Percentiles rank a stretch among this genome's conserved stretches.
Evolutionary conservation across 2,113 vertebrate genomes (phyloP).

Genomic region (Zosterops lateralis): DNA sequence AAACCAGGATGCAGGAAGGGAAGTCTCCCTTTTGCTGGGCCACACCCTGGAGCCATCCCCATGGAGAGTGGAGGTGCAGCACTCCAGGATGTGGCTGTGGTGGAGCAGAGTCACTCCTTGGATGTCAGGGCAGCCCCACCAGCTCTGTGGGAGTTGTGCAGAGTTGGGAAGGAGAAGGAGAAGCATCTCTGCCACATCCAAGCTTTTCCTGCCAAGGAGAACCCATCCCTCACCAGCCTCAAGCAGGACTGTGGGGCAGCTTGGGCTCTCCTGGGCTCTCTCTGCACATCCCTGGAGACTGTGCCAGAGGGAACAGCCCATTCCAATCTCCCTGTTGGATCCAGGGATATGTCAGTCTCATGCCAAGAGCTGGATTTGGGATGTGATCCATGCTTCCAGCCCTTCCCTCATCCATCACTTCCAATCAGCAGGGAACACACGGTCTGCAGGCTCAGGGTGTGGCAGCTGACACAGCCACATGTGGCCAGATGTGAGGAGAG

Average conservation of each 20-base stretch:
- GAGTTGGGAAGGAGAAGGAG: not conserved
- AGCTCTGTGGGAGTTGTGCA: not conserved
- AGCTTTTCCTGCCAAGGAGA: not conserved
- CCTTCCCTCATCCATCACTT: not conserved
- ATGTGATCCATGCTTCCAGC: accelerated
- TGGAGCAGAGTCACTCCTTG: accelerated
- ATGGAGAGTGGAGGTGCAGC: not conserved
- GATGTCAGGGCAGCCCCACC: no score
- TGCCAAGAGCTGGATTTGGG: not conserved
- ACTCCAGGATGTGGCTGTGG: not conserved
- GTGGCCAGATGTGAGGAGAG: not conserved
- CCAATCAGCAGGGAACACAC: not conserved
- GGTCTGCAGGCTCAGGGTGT: not conserved
- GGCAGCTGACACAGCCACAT: not conserved
- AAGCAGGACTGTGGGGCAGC: accelerated
- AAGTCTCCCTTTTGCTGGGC: accelerated
- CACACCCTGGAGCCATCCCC: accelerated
- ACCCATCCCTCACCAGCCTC: accelerated
- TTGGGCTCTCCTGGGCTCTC: not conserved
- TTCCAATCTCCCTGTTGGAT: accelerated
- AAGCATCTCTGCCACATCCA: not conserved
- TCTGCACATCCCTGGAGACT: not conserved
- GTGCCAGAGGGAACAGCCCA: not conserved
- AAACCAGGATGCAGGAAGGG: not conserved
- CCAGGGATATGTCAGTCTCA: not conserved